Evolutionary conservation across 2,797 vertebrate genomes (phyloP), one percentile per base, ranked within the genome.

Genomic region (Peromyscus melanophrys): DNA sequence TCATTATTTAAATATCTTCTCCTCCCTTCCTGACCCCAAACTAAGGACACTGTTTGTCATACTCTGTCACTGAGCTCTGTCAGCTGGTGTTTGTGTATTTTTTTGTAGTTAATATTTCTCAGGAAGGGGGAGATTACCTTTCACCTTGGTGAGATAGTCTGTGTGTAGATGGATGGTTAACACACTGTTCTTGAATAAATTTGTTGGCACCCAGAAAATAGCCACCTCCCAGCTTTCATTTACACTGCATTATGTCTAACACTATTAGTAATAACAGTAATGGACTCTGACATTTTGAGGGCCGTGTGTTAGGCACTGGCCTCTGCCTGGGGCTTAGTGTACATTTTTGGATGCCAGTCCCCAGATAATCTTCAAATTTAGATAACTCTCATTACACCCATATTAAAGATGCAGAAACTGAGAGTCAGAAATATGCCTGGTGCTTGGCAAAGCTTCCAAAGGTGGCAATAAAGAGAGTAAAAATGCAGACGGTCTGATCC

Each of bases 361-460:
- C 46, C 80, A 77, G 94, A 65, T 73, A 78, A 40, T 29, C 46
- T 89, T 85, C 83, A 88, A 78, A 89, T 94, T 52, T 83, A 65
- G 88, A 31, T 12, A 34, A 34, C 4, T 67, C 16, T 75, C 29
- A 69, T 86, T 92, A 37, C 75, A 0, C 40, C 12, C 12, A 83
- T 77, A 76, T 93, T 84, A 81, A 65, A 71, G 77, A 84, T 82
- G 27, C 4, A 59, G 61, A 90, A 92, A 89, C 46, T 46, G 92
- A 96, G 55, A 43, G n/a, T 43, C 34, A 93, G 67, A 83, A 92
- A 46, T 17, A 14, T 65, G 55, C 55, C 19, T 46, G 4, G 25
- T 25, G 31, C 19, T 90, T 89, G 65, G 52, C 4, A 69, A 73
- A 69, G 31, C 55, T 97, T 73, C 31, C 7, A 10, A 16, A 92